Evolutionary conservation across 2,888 invertebrate species (phyloP).

Genomic region (Lasioglossum marginatum): DNA sequence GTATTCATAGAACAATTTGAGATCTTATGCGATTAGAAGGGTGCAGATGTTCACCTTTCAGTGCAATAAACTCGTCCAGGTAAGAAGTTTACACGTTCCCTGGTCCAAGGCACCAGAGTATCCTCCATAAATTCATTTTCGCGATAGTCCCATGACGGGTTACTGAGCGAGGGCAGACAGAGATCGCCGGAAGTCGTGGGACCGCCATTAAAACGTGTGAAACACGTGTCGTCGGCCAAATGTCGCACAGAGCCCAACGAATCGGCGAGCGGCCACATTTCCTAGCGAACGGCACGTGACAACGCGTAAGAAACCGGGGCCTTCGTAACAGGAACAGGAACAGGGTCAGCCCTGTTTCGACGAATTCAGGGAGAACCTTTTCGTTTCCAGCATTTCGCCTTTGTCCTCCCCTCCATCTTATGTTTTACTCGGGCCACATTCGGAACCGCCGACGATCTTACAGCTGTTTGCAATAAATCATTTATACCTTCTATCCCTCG

Average conservation of each 20-base stretch:
- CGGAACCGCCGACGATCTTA: not conserved
- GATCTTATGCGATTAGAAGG: not conserved
- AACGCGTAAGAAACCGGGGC: constrained; percentile 10
- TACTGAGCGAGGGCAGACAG: not conserved
- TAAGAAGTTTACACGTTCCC: not conserved
- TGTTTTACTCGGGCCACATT: not conserved
- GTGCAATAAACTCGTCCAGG: not conserved
- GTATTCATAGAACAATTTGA: not conserved
- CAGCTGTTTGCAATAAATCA: constrained; percentile 29
- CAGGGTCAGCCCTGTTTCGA: constrained; percentile 25
- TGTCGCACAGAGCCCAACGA: constrained; percentile 53
- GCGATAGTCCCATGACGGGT: not conserved
- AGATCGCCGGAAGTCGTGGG: not conserved
- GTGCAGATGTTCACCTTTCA: not conserved
- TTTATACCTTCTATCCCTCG: not conserved
- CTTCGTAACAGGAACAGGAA: not conserved
- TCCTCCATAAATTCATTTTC: not conserved
- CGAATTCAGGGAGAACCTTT: constrained; percentile 30
- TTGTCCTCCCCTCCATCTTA: not conserved
- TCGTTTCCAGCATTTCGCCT: constrained; percentile 11
- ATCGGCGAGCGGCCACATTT: constrained; percentile 53
- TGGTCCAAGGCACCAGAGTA: not conserved
- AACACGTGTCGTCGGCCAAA: constrained; percentile 79
- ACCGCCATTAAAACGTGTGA: constrained; percentile 43
- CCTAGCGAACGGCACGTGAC: constrained; percentile 52